Evolutionary conservation across 2,113 vertebrate genomes (phyloP), one percentile per base, ranked within the genome.

Genomic region (Osmerus mordax): DNA sequence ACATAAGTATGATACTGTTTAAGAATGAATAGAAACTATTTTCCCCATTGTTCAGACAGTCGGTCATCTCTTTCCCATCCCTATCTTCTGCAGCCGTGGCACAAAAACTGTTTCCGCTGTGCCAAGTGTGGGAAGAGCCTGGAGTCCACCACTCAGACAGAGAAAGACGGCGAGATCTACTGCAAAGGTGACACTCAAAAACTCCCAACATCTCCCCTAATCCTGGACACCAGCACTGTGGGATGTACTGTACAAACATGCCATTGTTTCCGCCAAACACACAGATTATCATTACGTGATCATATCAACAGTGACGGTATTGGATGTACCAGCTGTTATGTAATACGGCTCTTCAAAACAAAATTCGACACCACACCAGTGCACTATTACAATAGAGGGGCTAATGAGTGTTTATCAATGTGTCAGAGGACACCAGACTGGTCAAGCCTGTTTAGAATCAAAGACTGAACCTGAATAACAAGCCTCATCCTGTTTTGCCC

Each of bases 121-220:
- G 96, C 96, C 55, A 99, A 97, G 66, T 99, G 97, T 87, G 96
- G 96, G 11, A 98, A 96, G 87, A 94, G 96, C 80, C 91, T 99
- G 80, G 97, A 98, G 84, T 99, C 97, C 5, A 98, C 96, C 71
- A 99, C 96, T 60, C 88, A 97, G 87, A 97, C 96, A 0, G 97
- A 98, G 87, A 98, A 98, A 79, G 96, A 99, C 0, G 96, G 97
- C 56, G 97, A 98, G 89, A 97, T 99, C 88, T 99, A 98, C 87
- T 99, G 97, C 90, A 99, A 98, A 96, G 95, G 97, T 98, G 86
- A 90, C 87, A 65, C 36, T 64, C 12, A 32, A 12, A 16, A 0
- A 0, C 15, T 1, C 25, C 36, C 41, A 1, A 12, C 41, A 11
- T 47, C 6, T 11, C 9, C 41, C 11, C 32, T 21, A 12, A 21